phyloP scores from a whole-genome alignment of 2,113 vertebrate species.

The Nothoprocta pentlandii region DNA sequence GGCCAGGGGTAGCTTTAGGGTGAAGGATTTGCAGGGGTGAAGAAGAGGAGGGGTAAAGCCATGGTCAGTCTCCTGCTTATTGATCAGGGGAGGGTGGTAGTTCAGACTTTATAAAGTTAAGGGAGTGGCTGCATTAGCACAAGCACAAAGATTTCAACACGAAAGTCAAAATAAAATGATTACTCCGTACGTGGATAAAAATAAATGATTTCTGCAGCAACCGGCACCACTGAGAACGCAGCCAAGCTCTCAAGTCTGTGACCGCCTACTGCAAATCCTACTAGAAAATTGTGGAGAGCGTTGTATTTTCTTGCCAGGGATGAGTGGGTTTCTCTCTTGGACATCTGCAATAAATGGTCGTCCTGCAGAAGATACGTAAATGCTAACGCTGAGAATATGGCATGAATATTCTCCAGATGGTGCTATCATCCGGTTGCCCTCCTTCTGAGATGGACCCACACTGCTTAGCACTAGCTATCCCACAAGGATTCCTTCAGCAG shows the following conservation, averaged over 20 bases:
- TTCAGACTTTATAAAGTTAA: not conserved
- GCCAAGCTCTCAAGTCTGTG: not conserved
- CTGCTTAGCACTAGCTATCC: not conserved
- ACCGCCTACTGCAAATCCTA: not conserved
- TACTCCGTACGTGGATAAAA: not conserved
- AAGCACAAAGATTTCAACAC: not conserved
- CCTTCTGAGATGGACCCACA: not conserved
- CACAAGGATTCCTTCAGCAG: not conserved
- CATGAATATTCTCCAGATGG: not conserved
- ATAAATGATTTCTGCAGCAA: not conserved
- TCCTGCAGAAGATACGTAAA: not conserved
- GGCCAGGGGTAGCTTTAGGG: not conserved
- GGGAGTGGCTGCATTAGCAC: not conserved
- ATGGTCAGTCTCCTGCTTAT: not conserved
- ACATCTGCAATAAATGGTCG: not conserved
- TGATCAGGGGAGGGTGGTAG: not conserved
- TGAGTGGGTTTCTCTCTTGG: not conserved
- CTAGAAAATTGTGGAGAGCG: not conserved
- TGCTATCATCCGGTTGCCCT: accelerated
- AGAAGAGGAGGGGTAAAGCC: not conserved
- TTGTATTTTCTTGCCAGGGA: accelerated
- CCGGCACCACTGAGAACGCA: not conserved
- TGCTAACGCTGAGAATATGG: not conserved
- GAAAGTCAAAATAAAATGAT: not conserved
- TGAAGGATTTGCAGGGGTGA: not conserved